A percentile compares a stretch with the other conserved stretches of the same genome.
Evolutionary conservation across 2,888 invertebrate genomes (phyloP).

Genomic region (Osmoderma eremita): DNA sequence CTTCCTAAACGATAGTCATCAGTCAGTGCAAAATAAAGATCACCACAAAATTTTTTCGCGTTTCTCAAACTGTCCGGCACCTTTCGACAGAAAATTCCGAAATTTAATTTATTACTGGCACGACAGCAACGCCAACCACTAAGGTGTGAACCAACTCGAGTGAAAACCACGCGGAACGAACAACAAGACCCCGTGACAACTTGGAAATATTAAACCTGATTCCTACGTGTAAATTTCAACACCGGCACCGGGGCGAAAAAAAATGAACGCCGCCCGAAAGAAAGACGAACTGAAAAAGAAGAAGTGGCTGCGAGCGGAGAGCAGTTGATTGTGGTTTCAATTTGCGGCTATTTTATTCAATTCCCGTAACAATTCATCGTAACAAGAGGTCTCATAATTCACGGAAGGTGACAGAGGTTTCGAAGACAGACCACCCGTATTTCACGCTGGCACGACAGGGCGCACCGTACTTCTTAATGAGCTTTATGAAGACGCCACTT

Average conservation of each 20-base stretch:
- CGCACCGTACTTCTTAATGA: constrained; percentile 48
- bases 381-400: constrained; percentile 51
- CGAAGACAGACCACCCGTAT: constrained; percentile 51
- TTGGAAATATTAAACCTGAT: constrained; percentile 33
- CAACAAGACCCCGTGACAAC: constrained; percentile 32
- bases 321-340: constrained; percentile 46
- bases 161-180: constrained; percentile 25
- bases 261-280: constrained; percentile 29
- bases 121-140: constrained; percentile 1
- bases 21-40: constrained; percentile 13
- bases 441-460: constrained; percentile 48
- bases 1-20: not conserved
- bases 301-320: constrained; percentile 11
- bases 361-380: constrained; percentile 50
- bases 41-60: constrained; percentile 3
- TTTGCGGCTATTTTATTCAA: constrained; percentile 49
- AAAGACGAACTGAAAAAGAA: constrained; percentile 20
- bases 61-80: constrained; percentile 2
- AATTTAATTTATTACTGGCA: constrained; percentile 18
- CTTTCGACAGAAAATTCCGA: constrained; percentile 11
- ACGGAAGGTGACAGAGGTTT: constrained; percentile 46
- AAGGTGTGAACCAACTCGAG: constrained; percentile 4
- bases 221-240: constrained; percentile 37
- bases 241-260: constrained; percentile 36
- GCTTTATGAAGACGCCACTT: constrained; percentile 48